Conservation (phyloP, 37 sponge, comb jelly and placozoan species). For the Tethya wilhelma region DNA sequence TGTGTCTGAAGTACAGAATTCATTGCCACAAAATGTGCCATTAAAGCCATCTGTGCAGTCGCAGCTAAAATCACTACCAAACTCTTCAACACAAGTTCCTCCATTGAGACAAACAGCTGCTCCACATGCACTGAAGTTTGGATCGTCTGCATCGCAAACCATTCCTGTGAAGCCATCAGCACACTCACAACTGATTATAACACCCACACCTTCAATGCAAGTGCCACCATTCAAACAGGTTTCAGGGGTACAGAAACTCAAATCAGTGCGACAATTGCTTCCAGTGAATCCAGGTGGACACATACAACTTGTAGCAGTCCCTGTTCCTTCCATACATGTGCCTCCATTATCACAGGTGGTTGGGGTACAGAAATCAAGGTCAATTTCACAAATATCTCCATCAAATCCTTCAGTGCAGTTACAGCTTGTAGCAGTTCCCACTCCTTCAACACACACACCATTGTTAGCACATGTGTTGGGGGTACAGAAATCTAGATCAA, state of each 20-base stretch:
- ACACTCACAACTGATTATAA: conserved; percentile 24
- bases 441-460: conserved; percentile 49
- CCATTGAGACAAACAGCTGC: conserved; percentile 48
- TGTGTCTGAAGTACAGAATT: not conserved
- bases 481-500: conserved; percentile 40
- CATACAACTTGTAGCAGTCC: conserved; percentile 20
- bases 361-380: conserved; percentile 12
- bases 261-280: conserved; percentile 1
- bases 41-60: conserved; percentile 42
- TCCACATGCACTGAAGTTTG: conserved; percentile 17
- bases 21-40: conserved; percentile 38
- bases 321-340: conserved; percentile 58
- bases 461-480: conserved; percentile 49
- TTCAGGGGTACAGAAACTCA: not conserved
- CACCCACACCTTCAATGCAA: conserved; percentile 48
- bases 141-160: conserved; percentile 15
- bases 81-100: conserved; percentile 57
- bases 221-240: conserved; percentile 69
- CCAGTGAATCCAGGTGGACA: conserved; percentile 38
- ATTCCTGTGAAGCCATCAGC: conserved; percentile 20
- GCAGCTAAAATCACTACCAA: conserved; percentile 20
- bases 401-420: conserved; percentile 20
- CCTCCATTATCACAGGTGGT: conserved; percentile 66
- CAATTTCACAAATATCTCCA: conserved; percentile 26
- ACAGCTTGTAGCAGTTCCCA: conserved; percentile 33